Evolutionary conservation across 2,113 vertebrate genomes (phyloP).

Genomic region (Arvicanthis niloticus): DNA sequence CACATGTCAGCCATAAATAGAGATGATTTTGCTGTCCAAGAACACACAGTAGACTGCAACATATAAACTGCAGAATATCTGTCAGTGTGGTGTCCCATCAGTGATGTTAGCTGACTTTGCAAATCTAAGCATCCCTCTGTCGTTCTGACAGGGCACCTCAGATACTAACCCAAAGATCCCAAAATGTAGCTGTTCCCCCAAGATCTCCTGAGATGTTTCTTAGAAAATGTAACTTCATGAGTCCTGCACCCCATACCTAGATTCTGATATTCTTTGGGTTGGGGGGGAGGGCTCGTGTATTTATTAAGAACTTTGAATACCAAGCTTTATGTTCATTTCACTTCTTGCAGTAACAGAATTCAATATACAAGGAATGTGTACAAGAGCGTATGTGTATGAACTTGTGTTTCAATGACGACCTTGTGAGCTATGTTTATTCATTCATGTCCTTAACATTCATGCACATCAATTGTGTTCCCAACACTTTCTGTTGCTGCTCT

Average conservation of each 20-base stretch:
- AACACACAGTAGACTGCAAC: background rate
- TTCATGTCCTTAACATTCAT: conserved; percentile 18
- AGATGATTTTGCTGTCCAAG: background rate
- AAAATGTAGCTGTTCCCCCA: background rate
- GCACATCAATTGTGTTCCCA: background rate
- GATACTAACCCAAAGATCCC: background rate
- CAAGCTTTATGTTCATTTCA: background rate
- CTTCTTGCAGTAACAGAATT: background rate
- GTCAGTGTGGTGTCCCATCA: background rate
- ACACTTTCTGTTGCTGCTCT: conserved; percentile 7
- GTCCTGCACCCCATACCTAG: background rate
- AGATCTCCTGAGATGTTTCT: background rate
- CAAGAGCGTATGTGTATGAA: background rate
- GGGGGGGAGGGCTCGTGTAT: background rate
- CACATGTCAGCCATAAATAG: background rate
- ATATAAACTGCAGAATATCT: background rate
- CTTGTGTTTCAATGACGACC: background rate
- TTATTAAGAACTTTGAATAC: background rate
- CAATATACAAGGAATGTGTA: background rate
- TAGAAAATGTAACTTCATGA: background rate
- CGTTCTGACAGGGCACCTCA: background rate
- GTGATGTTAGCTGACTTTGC: background rate
- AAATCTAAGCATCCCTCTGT: no score
- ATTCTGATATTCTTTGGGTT: background rate
- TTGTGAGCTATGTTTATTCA: background rate